Conservation (phyloP, 2,888 invertebrate genomes). For the Prenolepis imparis region DNA sequence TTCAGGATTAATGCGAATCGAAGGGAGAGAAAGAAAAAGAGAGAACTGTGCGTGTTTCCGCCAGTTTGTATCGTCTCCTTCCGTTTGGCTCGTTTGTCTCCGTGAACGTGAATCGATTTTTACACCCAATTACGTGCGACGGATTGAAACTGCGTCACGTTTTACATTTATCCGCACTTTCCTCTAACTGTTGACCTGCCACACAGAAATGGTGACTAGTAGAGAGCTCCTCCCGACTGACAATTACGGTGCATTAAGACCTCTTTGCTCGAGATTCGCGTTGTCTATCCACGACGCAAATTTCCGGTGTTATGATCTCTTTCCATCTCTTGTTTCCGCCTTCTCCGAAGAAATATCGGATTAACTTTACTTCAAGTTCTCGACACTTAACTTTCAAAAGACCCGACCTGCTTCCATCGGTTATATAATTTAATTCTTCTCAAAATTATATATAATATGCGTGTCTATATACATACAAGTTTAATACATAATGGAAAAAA, state of each 20-base stretch:
- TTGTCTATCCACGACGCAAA: slow-evolving; percentile 14
- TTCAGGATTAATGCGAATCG: slow-evolving; percentile 3
- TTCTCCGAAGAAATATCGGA: not conserved
- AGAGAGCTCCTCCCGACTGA: slow-evolving; percentile 60
- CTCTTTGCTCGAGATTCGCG: slow-evolving; percentile 63
- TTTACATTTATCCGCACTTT: slow-evolving; percentile 73
- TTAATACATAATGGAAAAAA: too few relatives aligned
- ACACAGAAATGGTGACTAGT: slow-evolving; percentile 31
- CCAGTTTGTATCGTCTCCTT: slow-evolving; percentile 18
- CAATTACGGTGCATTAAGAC: slow-evolving; percentile 63
- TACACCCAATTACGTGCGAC: slow-evolving; percentile 69
- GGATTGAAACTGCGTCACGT: slow-evolving; percentile 68
- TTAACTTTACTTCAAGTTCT: not conserved
- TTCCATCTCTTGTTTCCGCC: not conserved
- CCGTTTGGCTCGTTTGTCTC: slow-evolving; percentile 54
- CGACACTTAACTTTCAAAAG: not conserved
- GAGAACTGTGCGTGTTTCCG: slow-evolving; percentile 4
- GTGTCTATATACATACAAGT: not conserved
- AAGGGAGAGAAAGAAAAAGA: slow-evolving; percentile 9
- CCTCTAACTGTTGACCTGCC: slow-evolving; percentile 69
- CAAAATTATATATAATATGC: not conserved
- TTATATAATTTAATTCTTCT: slow-evolving; percentile 4
- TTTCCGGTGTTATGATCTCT: slow-evolving; percentile 18
- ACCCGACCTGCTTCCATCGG: not conserved
- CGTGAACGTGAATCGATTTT: slow-evolving; percentile 53